Conservation (phyloP, 2,888 invertebrate species). For the Pandemis corylana region DNA sequence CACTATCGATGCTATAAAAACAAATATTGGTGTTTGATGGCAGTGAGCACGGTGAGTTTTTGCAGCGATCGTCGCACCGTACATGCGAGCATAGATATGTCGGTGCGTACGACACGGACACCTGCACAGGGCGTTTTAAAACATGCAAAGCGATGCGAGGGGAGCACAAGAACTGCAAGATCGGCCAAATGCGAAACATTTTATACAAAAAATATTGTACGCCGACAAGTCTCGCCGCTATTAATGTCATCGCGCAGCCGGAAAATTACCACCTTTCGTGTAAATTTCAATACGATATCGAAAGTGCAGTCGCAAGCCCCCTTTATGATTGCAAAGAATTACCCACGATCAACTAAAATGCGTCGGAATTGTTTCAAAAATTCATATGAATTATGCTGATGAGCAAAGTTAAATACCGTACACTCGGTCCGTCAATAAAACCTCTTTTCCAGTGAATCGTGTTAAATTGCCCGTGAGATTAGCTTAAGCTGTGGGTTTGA, state of each 20-base stretch:
- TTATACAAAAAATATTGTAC: slow-evolving; percentile 72
- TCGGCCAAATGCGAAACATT: slow-evolving; percentile 66
- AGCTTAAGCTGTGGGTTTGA: slow-evolving; percentile 48
- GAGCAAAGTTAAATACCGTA: slow-evolving; percentile 63
- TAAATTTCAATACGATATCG: slow-evolving; percentile 77
- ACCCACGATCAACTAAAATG: slow-evolving; percentile 60
- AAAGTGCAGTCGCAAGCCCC: slow-evolving; percentile 64
- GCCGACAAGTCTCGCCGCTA: slow-evolving; percentile 62
- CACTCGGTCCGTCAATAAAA: slow-evolving; percentile 62
- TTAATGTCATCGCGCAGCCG: slow-evolving; percentile 78
- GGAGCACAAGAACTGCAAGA: slow-evolving; percentile 52
- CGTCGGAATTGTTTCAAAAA: slow-evolving; percentile 63
- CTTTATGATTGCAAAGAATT: slow-evolving; percentile 42
- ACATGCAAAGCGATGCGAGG: slow-evolving; percentile 64
- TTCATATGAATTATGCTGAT: slow-evolving; percentile 73
- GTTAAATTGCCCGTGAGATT: slow-evolving; percentile 75
- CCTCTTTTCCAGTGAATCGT: slow-evolving; percentile 61
- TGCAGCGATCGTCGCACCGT: slow-evolving; percentile 47
- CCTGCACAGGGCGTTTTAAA: slow-evolving; percentile 60
- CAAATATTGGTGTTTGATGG: slow-evolving; percentile 10
- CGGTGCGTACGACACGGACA: slow-evolving; percentile 36
- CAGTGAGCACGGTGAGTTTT: slow-evolving; percentile 42
- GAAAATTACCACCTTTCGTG: slow-evolving; percentile 80
- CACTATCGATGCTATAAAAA: slow-evolving; percentile 24
- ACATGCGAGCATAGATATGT: slow-evolving; percentile 44